Base-by-base conservation (phyloP, 2,888 invertebrate species). In the Heteromurus nitidus region DNA sequence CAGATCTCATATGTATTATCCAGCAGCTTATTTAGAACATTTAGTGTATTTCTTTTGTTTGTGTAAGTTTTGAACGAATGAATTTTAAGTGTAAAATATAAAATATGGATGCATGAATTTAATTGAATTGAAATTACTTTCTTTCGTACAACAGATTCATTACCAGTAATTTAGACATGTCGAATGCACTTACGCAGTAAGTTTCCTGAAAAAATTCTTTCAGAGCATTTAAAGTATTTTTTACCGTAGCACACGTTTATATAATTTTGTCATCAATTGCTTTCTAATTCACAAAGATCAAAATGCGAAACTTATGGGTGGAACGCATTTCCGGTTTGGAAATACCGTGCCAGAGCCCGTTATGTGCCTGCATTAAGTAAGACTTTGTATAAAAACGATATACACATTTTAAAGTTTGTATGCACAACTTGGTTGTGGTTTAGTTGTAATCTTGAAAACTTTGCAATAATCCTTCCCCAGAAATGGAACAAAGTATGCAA, bases 251-350 rank as follows among this genome's bases (percentile, higher is more conserved):
- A 44, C 36, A 36, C 5, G 13, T 13, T 5, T 36, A 36, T 36
- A 36, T 36, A 36, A 36, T 36, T 36, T 36, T 36, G 5, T 36
- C 5, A 36, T 36, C 13, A 36, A 5, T 36, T 36, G 13, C 36
- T 36, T n/a, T n/a, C n/a, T n/a, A n/a, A n/a, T n/a, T n/a, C n/a
- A n/a, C n/a, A n/a, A 50, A 62, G 62, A 22, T 50, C 70, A 0
- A 50, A 42, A 26, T 79, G 79, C 42, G 79, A 79, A 30, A 79
- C 79, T 1, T 16, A 26, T 9, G 79, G 79, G 1, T 79, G 79
- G 79, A 79, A 69, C 65, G 69, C 79, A 3, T 70, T 70, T 64
- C 79, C 79, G 1, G 79, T 79, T 1, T 79, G 79, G 79, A 70
- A 70, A 28, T 70, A 70, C 20, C 79, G 79, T 42, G 79, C 79